A percentile compares a stretch with the other conserved stretches of the same genome.
Conservation (phyloP, 35 echinoderm and acorn worm genomes). For the Diadema setosum region DNA sequence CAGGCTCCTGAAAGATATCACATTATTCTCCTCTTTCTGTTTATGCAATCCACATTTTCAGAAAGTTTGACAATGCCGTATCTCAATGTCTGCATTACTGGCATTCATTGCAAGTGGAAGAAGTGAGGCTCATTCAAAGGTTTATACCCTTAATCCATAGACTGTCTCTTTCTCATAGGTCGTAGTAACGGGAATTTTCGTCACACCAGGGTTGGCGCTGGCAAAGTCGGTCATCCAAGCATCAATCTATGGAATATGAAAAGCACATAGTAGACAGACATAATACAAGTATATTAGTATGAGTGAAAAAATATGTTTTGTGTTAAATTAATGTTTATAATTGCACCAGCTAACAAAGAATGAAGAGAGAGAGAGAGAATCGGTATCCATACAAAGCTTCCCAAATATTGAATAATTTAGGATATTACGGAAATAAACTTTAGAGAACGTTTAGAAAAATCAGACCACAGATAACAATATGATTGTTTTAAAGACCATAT, state of each 20-base stretch:
- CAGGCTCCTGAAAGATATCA: background rate
- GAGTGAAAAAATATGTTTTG: background rate
- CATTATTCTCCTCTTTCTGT: background rate
- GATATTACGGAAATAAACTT: too few species aligned
- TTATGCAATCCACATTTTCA: background rate
- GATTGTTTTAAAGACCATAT: too few species aligned
- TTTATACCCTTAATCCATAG: background rate
- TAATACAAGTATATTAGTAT: background rate
- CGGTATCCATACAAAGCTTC: too few species aligned
- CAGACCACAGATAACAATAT: too few species aligned
- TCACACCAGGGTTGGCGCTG: background rate
- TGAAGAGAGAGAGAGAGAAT: background rate
- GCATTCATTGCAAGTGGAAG: background rate
- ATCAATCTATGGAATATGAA: background rate
- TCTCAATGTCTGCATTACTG: background rate
- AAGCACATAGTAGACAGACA: background rate
- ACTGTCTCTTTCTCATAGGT: background rate
- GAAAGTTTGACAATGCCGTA: background rate
- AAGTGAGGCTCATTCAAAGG: background rate
- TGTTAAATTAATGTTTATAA: too few species aligned
- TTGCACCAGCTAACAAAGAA: background rate
- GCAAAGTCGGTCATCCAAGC: slow-evolving; percentile 1
- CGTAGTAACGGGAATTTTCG: background rate
- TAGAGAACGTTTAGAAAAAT: too few species aligned
- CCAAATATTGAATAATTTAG: too few species aligned